Evolutionary conservation across 2,797 vertebrate genomes (phyloP).

Genomic region (Alcedo atthis): DNA sequence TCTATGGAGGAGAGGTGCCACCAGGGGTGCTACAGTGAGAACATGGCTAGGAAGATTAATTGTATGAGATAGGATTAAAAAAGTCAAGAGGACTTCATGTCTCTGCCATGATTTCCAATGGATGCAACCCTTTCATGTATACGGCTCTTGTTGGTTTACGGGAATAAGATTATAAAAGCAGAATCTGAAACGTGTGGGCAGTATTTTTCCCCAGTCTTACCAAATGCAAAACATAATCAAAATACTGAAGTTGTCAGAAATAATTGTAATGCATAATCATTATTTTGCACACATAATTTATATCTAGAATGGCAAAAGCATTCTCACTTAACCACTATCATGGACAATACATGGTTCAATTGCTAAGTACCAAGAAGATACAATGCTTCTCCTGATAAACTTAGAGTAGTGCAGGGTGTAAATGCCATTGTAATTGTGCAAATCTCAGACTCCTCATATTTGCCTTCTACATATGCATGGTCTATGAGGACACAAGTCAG

Average conservation of each 20-base stretch:
- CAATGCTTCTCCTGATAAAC: neutral
- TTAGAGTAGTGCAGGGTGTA: neutral
- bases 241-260: neutral
- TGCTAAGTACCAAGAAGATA: neutral
- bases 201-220: neutral
- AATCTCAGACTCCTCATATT: neutral
- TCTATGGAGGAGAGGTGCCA: neutral
- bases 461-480: accelerated
- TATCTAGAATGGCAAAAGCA: neutral
- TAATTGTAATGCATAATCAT: neutral
- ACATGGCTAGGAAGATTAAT: neutral
- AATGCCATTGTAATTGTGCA: neutral
- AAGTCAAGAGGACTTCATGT: neutral
- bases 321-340: neutral
- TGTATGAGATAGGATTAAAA: neutral
- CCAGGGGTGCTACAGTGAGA: neutral
- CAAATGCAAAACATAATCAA: neutral
- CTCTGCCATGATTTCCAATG: neutral
- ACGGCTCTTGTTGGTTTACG: neutral
- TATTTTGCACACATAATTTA: neutral
- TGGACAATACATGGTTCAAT: neutral
- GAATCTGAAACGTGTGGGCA: neutral
- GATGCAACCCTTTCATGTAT: accelerated
- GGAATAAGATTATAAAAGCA: neutral
- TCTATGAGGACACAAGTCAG: neutral